A percentile compares a stretch with the other conserved stretches of the same genome.
phyloP scores from a whole-genome alignment of 2,797 vertebrate species.

The Glossophaga mutica region DNA sequence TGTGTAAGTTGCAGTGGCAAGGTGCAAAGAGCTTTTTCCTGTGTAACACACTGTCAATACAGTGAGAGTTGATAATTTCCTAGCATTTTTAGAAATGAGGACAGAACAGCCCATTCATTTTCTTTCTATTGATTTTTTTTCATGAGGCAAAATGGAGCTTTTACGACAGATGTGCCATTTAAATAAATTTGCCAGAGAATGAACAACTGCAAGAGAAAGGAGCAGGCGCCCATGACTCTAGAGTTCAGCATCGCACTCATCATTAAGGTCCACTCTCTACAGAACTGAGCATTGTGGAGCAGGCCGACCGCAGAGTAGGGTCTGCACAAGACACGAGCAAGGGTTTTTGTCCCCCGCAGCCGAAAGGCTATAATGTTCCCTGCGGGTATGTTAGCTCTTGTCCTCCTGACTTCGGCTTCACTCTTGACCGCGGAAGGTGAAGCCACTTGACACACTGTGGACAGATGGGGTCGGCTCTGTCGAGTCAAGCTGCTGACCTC shows the following conservation, averaged over 20 bases:
- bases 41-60: fast-evolving
- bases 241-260: background rate
- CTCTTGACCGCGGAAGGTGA: background rate
- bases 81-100: background rate
- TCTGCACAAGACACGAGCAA: background rate
- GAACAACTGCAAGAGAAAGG: background rate
- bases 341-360: background rate
- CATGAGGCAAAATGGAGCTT: background rate
- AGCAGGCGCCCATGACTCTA: background rate
- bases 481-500: fast-evolving
- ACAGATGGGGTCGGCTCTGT: background rate
- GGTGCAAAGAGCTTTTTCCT: background rate
- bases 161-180: background rate
- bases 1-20: background rate
- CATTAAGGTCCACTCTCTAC: background rate
- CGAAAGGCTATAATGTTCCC: background rate
- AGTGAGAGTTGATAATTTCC: background rate
- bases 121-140: constrained; percentile 40
- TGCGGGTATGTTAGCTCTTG: fast-evolving
- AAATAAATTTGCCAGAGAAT: background rate
- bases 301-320: background rate
- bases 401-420: background rate
- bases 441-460: fast-evolving
- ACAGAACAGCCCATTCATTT: constrained; percentile 7
- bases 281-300: background rate